Evolutionary conservation across 2,888 invertebrate species (phyloP).

Genomic region (Eucriotettix oculatus): DNA sequence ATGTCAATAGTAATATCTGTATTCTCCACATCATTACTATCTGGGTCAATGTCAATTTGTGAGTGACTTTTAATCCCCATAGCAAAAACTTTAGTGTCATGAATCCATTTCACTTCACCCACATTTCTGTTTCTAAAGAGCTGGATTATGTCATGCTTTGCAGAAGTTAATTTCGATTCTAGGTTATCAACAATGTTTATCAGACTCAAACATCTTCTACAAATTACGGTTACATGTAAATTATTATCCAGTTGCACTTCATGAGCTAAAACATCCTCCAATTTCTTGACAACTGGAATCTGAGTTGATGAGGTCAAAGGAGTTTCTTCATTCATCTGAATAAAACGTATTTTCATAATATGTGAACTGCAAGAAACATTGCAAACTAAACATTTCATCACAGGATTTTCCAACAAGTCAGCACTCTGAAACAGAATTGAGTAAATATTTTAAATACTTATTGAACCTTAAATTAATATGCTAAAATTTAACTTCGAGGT

Average conservation of each 20-base stretch:
- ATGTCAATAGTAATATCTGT: neutral
- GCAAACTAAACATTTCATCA: slow-evolving; percentile 9
- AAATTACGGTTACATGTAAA: slow-evolving; percentile 5
- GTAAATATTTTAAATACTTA: too few species aligned
- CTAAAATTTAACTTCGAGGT: too few species aligned
- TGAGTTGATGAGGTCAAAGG: slow-evolving; percentile 9
- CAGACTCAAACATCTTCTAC: slow-evolving; percentile 9
- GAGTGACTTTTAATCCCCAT: too few species aligned
- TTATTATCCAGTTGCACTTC: neutral
- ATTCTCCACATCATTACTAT: neutral
- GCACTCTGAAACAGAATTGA: neutral
- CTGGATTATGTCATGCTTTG: slow-evolving; percentile 9
- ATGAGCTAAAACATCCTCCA: slow-evolving; percentile 7
- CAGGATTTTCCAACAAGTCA: neutral
- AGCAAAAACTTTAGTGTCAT: neutral
- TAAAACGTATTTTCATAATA: slow-evolving; percentile 2
- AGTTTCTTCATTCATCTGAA: slow-evolving; percentile 4
- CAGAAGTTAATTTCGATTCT: slow-evolving; percentile 8
- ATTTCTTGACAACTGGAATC: slow-evolving; percentile 8
- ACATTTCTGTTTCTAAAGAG: neutral
- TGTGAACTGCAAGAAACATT: neutral
- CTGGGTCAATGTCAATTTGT: neutral
- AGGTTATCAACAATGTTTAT: slow-evolving; percentile 9
- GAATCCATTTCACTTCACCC: neutral
- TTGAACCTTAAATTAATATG: too few species aligned